Conservation (phyloP, 2,888 invertebrate species). For the Nycteola revayana region DNA sequence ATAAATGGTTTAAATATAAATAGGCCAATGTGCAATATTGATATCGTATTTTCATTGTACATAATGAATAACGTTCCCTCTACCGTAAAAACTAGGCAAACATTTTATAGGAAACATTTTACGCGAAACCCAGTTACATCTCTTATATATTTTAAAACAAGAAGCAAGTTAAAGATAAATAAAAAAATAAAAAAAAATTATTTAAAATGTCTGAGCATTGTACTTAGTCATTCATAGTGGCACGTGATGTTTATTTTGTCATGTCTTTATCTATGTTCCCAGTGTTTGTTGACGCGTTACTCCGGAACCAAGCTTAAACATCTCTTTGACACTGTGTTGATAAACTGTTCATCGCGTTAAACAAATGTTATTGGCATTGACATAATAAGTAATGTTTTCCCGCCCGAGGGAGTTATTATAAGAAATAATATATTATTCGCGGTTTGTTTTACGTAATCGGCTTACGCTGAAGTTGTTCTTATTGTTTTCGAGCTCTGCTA, state of each 20-base stretch:
- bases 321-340: constrained; percentile 25
- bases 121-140: no score
- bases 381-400: constrained; percentile 7
- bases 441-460: constrained; percentile 19
- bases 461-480: constrained; percentile 21
- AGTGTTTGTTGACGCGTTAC: constrained; percentile 25
- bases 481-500: constrained; percentile 18
- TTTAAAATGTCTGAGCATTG: constrained; percentile 10
- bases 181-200: not conserved
- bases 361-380: constrained; percentile 1
- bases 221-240: constrained; percentile 16
- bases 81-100: no score
- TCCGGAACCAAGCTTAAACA: constrained; percentile 25
- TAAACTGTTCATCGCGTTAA: constrained; percentile 23
- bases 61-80: no score
- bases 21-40: no score
- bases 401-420: constrained; percentile 7
- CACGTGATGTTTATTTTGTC: constrained; percentile 19
- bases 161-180: no score
- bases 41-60: no score
- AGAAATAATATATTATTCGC: constrained; percentile 16
- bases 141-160: no score
- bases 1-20: no score
- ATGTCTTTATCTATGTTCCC: constrained; percentile 22
- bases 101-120: no score